Base-by-base conservation (phyloP, 1,140 invertebrate genomes). In the Philopotamus ludificatus region DNA sequence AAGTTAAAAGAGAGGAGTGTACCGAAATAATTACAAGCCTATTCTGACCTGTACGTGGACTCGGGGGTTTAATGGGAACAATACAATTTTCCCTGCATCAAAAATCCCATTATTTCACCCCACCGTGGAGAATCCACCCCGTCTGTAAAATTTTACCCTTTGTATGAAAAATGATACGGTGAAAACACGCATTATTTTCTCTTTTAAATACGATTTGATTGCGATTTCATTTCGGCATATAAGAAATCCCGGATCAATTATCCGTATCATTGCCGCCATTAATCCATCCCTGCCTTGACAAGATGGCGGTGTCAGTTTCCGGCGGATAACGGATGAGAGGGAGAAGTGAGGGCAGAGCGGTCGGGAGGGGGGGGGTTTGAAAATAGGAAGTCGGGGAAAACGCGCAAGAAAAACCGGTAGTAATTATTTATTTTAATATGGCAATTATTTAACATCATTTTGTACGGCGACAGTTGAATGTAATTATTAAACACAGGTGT, bases 221-320 rank as follows among this genome's bases (percentile, higher is more conserved):
- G n/a, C n/a, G n/a, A n/a, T n/a, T n/a, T n/a, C n/a, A n/a, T n/a
- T n/a, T n/a, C n/a, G n/a, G n/a, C n/a, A n/a, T n/a, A n/a, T n/a
- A n/a, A n/a, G n/a, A n/a, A n/a, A n/a, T n/a, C 55, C 53, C 57
- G 42, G 41, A 60, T 60, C 57, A 44, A 60, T 60, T 60, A 60
- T 25, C 20, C 57, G 57, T 41, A 44, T 60, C 57, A 26, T 60
- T 60, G 42, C 21, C 42, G 57, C 41, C 57, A 60, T 60, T 60
- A 60, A 60, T 57, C 54, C 42, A 39, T 22, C 39, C 26, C 10
- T 39, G 42, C 34, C 54, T 28, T 60, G 57, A 60, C 57, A 60
- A 60, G 57, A 60, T 60, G 57, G 57, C 57, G 57, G 42, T 25
- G 26, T 57, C 54, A 21, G 53, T 26, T 55, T 55, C 50, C 50